These are phyloP conservation scores for Parascotia fuliginaria DNA, from an alignment of 2,888 invertebrate species.

Conservation along the genomic window DNA sequence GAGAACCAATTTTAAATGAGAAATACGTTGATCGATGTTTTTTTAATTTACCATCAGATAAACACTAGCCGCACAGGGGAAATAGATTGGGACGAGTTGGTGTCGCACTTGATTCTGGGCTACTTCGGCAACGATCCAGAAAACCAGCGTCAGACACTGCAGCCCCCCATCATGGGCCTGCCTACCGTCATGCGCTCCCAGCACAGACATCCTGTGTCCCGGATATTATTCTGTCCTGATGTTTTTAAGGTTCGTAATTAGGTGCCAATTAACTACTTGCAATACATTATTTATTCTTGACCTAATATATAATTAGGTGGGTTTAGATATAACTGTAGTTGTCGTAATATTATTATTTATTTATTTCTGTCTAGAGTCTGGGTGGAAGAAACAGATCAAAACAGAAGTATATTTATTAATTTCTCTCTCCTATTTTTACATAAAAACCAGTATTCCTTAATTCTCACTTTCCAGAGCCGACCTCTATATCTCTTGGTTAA, in stretches of 20 bases:
- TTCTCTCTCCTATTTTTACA: too few species aligned
- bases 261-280: background rate
- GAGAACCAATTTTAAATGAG: too few species aligned
- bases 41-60: constrained; percentile 65
- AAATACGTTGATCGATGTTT: background rate
- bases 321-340: too few species aligned
- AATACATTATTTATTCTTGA: background rate
- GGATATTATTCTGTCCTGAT: constrained; percentile 87
- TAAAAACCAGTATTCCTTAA: too few species aligned
- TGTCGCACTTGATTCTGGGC: constrained; percentile 90
- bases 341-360: too few species aligned
- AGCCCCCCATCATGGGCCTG: constrained; percentile 86
- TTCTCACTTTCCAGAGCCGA: too few species aligned
- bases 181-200: constrained; percentile 87
- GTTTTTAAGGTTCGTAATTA: constrained; percentile 76
- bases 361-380: too few species aligned
- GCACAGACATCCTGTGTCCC: constrained; percentile 89
- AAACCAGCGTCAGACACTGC: constrained; percentile 86
- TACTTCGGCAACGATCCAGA: constrained; percentile 89
- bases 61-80: constrained; percentile 85
- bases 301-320: background rate
- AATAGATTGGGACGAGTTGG: constrained; percentile 91
- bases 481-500: too few species aligned
- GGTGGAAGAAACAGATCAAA: too few species aligned
- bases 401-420: too few species aligned